Conservation (phyloP, 2,797 vertebrate species). For the Tenualosa thibaudeaui region DNA sequence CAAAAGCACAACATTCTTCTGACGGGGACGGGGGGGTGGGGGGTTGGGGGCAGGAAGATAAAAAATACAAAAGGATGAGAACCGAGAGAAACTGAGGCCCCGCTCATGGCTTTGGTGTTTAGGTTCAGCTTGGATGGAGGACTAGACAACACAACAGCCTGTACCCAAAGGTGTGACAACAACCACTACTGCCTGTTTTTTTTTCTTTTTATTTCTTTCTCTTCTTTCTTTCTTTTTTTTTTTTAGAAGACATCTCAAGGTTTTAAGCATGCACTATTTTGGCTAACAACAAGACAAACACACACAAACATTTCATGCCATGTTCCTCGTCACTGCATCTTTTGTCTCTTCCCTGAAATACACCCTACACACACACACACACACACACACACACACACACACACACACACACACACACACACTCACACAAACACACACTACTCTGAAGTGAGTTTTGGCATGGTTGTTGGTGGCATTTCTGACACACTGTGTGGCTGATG, state of each 20-base stretch:
- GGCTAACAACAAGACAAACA: slow-evolving; percentile 57
- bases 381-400: no score
- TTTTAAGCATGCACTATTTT: slow-evolving; percentile 66
- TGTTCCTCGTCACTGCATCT: background rate
- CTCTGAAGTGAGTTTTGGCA: background rate
- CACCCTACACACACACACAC: no score
- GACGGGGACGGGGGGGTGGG: background rate
- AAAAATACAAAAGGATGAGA: background rate
- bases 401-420: no score
- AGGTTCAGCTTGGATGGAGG: slow-evolving; percentile 69
- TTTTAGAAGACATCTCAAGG: slow-evolving; percentile 61
- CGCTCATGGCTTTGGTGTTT: slow-evolving; percentile 61
- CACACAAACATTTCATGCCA: slow-evolving; percentile 37
- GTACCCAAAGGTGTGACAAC: slow-evolving; percentile 63
- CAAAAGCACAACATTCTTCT: slow-evolving; percentile 76
- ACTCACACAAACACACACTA: no score
- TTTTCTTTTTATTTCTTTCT: background rate
- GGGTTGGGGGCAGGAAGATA: background rate
- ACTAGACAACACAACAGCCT: slow-evolving; percentile 73
- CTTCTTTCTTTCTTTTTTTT: background rate
- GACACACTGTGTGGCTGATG: background rate
- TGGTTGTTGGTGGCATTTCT: background rate
- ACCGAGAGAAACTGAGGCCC: slow-evolving; percentile 17
- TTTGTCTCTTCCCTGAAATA: background rate
- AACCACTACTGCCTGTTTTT: slow-evolving; percentile 27